Conservation (phyloP, 1,140 invertebrate species). For the Pseudachorutes palmiensis region DNA sequence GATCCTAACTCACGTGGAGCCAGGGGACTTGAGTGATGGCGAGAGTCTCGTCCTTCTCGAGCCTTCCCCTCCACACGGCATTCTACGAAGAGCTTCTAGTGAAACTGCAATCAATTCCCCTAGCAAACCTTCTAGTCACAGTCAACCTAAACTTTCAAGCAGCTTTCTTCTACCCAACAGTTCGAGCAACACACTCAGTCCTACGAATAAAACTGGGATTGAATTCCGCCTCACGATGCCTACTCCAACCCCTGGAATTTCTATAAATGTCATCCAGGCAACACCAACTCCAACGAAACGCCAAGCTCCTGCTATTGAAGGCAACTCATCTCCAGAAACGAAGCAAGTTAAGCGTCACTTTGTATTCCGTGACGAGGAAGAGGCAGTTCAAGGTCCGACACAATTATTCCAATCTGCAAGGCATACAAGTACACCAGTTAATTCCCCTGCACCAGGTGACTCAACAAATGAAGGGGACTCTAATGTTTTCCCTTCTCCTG, state of each 20-base stretch:
- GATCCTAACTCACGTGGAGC: slow-evolving; percentile 62
- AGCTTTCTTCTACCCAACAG: background rate
- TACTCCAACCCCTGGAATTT: slow-evolving; percentile 8
- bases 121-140: background rate
- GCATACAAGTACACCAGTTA: slow-evolving; percentile 8
- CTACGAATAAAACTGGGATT: slow-evolving; percentile 2
- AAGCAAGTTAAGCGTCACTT: background rate
- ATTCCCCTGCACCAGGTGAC: background rate
- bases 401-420: background rate
- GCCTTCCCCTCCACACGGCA: background rate
- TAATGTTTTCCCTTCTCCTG: slow-evolving; percentile 2
- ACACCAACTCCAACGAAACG: slow-evolving; percentile 18
- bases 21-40: slow-evolving; percentile 51
- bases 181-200: background rate
- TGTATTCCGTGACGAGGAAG: background rate
- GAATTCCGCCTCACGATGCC: background rate
- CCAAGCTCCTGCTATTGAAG: background rate
- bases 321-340: background rate
- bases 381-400: background rate
- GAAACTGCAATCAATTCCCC: slow-evolving; percentile 19
- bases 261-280: slow-evolving; percentile 29
- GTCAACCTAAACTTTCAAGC: background rate
- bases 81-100: slow-evolving; percentile 18
- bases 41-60: slow-evolving; percentile 39
- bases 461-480: background rate